Evolutionary conservation across 2,888 invertebrate genomes (phyloP).

Genomic region (Axea sp.): DNA sequence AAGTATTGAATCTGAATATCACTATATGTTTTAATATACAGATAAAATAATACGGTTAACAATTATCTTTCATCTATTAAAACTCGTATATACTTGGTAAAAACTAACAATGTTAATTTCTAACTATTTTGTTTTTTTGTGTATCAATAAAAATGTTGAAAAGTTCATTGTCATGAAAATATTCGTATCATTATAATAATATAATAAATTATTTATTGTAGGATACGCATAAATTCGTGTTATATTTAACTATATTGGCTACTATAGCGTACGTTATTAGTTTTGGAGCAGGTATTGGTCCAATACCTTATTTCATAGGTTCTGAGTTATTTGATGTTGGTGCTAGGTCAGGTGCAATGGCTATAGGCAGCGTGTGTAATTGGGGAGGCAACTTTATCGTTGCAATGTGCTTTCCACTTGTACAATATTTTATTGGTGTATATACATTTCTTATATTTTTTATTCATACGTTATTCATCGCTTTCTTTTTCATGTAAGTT

Average conservation of each 20-base stretch:
- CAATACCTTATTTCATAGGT: constrained; percentile 92
- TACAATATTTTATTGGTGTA: constrained; percentile 84
- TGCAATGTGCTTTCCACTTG: constrained; percentile 87
- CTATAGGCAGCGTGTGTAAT: constrained; percentile 91
- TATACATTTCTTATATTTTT: constrained; percentile 89
- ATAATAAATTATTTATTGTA: no score
- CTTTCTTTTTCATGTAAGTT: constrained; percentile 82
- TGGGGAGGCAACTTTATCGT: constrained; percentile 94
- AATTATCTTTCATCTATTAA: no score
- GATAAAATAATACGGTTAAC: no score
- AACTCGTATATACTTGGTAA: no score
- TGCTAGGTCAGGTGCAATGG: constrained; percentile 91
- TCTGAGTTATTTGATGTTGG: constrained; percentile 92
- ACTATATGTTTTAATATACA: not conserved
- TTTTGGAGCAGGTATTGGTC: constrained; percentile 91
- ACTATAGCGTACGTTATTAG: constrained; percentile 88
- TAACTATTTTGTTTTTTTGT: no score
- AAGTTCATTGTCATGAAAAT: not conserved
- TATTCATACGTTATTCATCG: constrained; percentile 80
- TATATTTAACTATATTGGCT: constrained; percentile 85
- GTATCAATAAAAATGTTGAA: not conserved
- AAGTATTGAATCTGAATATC: constrained; percentile 2
- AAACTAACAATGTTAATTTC: no score
- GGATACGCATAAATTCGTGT: constrained; percentile 79
- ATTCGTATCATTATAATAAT: no score